Evolutionary conservation across 2,113 vertebrate species (phyloP), one percentile per base, ranked within the genome.

Genomic region (Cololabis saira): DNA sequence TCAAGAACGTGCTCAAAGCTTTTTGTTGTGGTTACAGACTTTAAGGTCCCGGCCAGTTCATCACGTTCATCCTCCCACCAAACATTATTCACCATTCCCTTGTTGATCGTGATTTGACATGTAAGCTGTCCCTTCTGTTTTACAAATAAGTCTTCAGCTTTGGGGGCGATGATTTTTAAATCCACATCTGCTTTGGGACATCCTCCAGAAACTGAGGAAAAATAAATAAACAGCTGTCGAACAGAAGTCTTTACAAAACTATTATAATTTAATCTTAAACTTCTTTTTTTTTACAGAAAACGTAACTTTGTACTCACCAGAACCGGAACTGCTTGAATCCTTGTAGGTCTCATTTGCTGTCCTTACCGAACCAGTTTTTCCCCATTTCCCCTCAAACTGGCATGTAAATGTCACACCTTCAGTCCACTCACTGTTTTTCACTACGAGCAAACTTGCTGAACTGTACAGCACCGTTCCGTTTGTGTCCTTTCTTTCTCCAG

Each of bases 371-470:
- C 1, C 0, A 17, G 18, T 1, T 0, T 0, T 6, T 0, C 14
- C 2, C 3, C 22, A 24, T 53, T 37, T 64, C 2, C 66, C 75
- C 3, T 17, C 7, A 44, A 93, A 90, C 52, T 15, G 0, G 11
- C 92, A 94, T 0, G 12, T 84, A 0, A 89, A 6, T 9, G 7
- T 2, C 0, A 4, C 2, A 0, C 0, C 0, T 0, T 0, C 0
- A 3, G 0, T 7, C 85, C 72, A 61, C 0, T 48, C 14, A 0
- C 0, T 0, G 0, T 55, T 1, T 0, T 1, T 0, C 1, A 94
- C 4, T 16, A 33, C 27, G 42, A 93, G 65, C 50, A 85, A 62
- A 76, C 91, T 93, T 10, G 66, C 49, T 14, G 67, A 81, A 8
- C 40, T 70, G 80, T 82, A 90, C 44, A 68, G 0, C 0, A 0